Conservation (phyloP, 2,113 vertebrate species). For the human region DNA sequence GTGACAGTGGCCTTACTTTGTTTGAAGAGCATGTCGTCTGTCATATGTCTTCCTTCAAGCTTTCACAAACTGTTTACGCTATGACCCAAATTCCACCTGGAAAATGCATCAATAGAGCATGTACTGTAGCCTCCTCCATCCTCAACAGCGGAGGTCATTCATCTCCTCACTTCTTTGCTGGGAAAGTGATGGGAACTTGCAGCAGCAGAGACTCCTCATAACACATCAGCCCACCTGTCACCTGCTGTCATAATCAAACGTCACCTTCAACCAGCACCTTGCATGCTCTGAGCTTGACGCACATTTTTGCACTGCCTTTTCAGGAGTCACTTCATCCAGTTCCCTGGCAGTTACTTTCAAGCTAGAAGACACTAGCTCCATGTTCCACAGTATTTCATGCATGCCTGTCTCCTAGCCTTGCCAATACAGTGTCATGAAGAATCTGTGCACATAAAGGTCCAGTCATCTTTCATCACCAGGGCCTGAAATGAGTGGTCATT, state of each 20-base stretch:
- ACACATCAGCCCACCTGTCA: rapidly evolving
- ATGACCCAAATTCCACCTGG: not conserved
- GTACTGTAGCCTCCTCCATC: rapidly evolving
- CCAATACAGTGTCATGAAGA: rapidly evolving
- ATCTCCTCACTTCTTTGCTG: rapidly evolving
- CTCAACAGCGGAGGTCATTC: rapidly evolving
- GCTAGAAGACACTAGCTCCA: rapidly evolving
- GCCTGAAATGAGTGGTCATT: rapidly evolving
- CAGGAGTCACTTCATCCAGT: not conserved
- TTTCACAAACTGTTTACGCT: not conserved
- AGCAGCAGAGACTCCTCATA: rapidly evolving
- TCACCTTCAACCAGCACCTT: rapidly evolving
- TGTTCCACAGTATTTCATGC: rapidly evolving
- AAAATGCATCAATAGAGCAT: not conserved
- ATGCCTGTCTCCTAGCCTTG: not conserved
- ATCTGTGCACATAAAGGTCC: rapidly evolving
- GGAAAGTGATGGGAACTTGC: not conserved
- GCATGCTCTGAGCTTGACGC: rapidly evolving
- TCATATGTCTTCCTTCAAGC: not conserved
- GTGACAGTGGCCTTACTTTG: not conserved
- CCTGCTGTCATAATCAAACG: rapidly evolving
- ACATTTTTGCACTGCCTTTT: rapidly evolving
- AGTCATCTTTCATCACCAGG: rapidly evolving
- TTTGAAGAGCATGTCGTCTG: not conserved
- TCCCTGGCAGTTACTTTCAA: rapidly evolving